Evolutionary conservation across 2,113 vertebrate species (phyloP).

Genomic region (Thinocorus orbignyianus): DNA sequence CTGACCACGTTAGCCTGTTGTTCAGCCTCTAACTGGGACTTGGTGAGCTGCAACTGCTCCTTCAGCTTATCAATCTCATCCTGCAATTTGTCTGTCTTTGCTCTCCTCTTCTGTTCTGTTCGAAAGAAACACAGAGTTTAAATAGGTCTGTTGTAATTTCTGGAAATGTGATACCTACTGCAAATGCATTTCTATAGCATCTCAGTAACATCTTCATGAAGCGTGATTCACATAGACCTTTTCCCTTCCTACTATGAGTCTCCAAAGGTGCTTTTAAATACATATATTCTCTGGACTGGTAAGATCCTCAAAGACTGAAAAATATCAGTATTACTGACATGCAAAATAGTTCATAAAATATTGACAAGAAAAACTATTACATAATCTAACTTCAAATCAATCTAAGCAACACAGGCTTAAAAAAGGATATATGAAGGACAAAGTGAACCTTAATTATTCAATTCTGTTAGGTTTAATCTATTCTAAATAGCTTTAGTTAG

Average conservation of each 20-base stretch:
- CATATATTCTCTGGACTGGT: not conserved
- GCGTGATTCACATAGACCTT: not conserved
- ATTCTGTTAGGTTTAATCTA: not conserved
- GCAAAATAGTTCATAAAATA: not conserved
- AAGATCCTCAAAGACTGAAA: not conserved
- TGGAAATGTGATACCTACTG: not conserved
- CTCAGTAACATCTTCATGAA: not conserved
- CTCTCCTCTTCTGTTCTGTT: slow-evolving; percentile 80
- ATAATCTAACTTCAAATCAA: not conserved
- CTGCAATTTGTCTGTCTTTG: slow-evolving; percentile 76
- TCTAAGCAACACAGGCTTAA: not conserved
- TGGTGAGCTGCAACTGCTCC: slow-evolving; percentile 81
- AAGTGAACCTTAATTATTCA: not conserved
- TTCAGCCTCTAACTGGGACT: slow-evolving; percentile 82
- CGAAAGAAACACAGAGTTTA: slow-evolving; percentile 31
- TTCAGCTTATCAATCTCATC: slow-evolving; percentile 84
- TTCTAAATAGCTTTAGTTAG: not conserved
- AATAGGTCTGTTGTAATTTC: not conserved
- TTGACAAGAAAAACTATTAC: not conserved
- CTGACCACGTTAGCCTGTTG: slow-evolving; percentile 76
- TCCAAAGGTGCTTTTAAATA: not conserved
- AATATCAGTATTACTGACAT: not conserved
- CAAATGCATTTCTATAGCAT: not conserved
- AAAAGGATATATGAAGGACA: not conserved
- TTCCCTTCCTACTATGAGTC: not conserved